Percentiles rank a stretch among this genome's conserved stretches.
Evolutionary conservation across 2,888 invertebrate genomes (phyloP).

Genomic region (Drosophila putrida): DNA sequence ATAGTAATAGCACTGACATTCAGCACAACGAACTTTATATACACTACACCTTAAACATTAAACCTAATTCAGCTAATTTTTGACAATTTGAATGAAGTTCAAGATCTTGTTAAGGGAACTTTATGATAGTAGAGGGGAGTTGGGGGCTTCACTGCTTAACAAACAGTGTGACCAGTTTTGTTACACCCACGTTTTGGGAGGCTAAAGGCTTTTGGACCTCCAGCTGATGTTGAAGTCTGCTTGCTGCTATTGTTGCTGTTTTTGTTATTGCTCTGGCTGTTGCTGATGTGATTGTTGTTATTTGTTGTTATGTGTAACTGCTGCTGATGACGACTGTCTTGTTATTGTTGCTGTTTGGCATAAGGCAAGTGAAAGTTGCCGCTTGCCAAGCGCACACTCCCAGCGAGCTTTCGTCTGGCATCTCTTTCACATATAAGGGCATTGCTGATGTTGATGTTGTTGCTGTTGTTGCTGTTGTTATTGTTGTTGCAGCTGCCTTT

Average conservation of each 20-base stretch:
- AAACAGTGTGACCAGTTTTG: neutral
- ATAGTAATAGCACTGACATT: neutral
- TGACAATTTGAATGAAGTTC: neutral
- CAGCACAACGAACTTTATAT: constrained; percentile 14
- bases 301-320: constrained; percentile 70
- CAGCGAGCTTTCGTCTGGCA: constrained; percentile 64
- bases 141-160: neutral
- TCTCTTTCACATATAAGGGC: constrained; percentile 75
- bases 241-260: constrained; percentile 34
- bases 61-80: neutral
- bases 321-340: constrained; percentile 63
- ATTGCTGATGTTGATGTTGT: constrained; percentile 39
- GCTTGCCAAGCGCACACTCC: constrained; percentile 53
- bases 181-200: neutral
- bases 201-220: constrained; percentile 4
- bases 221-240: constrained; percentile 30
- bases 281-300: constrained; percentile 31
- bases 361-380: constrained; percentile 83
- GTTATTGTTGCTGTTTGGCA: constrained; percentile 66
- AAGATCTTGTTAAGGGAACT: neutral
- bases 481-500: constrained; percentile 47
- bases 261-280: constrained; percentile 13
- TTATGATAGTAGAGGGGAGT: neutral
- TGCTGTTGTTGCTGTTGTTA: constrained; percentile 16
- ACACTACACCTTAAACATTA: constrained; percentile 15